Evolutionary conservation across 1,140 invertebrate genomes (phyloP).

Genomic region (Cecropterus lyciades): DNA sequence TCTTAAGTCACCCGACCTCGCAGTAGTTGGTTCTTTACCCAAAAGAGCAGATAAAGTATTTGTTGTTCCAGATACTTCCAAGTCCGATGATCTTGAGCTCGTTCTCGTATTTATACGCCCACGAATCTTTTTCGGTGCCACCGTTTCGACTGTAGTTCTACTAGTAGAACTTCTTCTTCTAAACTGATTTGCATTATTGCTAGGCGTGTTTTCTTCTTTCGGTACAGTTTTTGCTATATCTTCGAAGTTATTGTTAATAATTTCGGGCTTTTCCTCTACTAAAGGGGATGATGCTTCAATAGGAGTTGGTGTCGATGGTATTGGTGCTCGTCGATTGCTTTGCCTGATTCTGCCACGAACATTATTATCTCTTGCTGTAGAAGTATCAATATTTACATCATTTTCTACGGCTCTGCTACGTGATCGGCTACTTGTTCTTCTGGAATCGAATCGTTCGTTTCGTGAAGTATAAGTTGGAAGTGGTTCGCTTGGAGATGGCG

Average conservation of each 20-base stretch:
- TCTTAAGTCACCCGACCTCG: constrained; percentile 60
- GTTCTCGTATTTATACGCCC: constrained; percentile 61
- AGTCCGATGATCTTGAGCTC: constrained; percentile 58
- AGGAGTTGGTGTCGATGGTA: constrained; percentile 35
- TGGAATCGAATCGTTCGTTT: constrained; percentile 69
- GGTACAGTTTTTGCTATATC: constrained; percentile 55
- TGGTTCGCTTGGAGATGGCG: constrained; percentile 44
- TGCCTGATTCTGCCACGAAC: constrained; percentile 54
- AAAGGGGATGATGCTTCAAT: constrained; percentile 19
- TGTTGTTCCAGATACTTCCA: constrained; percentile 68
- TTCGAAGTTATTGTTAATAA: constrained; percentile 49
- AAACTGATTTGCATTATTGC: constrained; percentile 46
- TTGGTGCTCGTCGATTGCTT: constrained; percentile 41
- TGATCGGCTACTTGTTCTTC: constrained; percentile 62
- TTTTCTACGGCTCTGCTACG: constrained; percentile 53
- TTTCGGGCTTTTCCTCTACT: constrained; percentile 54
- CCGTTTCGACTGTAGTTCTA: constrained; percentile 48
- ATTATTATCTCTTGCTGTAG: constrained; percentile 47
- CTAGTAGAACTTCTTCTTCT: constrained; percentile 59
- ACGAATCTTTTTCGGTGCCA: constrained; percentile 46
- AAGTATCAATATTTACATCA: constrained; percentile 51
- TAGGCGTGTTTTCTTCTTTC: constrained; percentile 44
- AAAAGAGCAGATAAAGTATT: constrained; percentile 57
- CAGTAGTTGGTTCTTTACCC: constrained; percentile 63
- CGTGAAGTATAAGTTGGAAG: constrained; percentile 40